Conservation (phyloP, 2,113 vertebrate genomes). For the Desmodus rotundus region DNA sequence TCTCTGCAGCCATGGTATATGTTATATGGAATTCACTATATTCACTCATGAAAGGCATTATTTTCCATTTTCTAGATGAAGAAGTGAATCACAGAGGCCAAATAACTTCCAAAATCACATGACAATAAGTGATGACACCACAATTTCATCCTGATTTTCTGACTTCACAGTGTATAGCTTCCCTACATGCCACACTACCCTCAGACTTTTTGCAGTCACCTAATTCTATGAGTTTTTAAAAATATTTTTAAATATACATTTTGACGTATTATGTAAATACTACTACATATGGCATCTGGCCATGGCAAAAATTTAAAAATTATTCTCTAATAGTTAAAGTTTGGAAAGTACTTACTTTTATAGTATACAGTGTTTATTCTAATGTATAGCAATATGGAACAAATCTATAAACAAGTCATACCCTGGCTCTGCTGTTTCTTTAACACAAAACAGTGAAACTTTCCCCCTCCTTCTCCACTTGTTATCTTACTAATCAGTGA, state of each 20-base stretch:
- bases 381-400: accelerated
- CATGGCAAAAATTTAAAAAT: background rate
- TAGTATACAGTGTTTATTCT: background rate
- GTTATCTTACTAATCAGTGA: too few relatives aligned
- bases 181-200: too few relatives aligned
- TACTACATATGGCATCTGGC: background rate
- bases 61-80: background rate
- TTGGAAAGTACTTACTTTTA: background rate
- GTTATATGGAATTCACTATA: too few relatives aligned
- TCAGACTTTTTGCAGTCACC: background rate
- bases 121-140: background rate
- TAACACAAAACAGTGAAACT: accelerated
- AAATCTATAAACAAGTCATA: background rate
- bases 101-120: background rate
- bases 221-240: background rate
- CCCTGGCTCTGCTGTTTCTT: background rate
- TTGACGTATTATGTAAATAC: background rate
- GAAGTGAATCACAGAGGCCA: background rate
- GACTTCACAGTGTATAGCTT: background rate
- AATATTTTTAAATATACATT: background rate
- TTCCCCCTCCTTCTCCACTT: background rate
- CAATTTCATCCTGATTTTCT: background rate
- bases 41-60: background rate
- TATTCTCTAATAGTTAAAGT: background rate
- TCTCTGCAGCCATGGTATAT: background rate